phyloP scores from a whole-genome alignment of 2,113 vertebrate genomes.

The Phrynosoma platyrhinos region DNA sequence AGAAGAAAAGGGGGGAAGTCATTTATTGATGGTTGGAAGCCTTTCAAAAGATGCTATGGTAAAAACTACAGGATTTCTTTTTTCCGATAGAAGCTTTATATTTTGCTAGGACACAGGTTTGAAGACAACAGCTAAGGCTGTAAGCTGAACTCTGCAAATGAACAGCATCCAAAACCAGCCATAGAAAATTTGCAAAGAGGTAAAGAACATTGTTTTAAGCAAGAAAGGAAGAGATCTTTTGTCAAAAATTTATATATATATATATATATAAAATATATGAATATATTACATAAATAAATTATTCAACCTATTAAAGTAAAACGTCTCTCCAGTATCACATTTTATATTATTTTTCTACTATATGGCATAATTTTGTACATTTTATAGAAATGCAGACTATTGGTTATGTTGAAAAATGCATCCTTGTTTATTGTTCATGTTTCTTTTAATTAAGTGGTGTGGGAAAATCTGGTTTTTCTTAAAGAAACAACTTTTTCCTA shows the following conservation, averaged over 20 bases:
- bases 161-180: slow-evolving; percentile 22
- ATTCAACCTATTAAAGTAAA: slow-evolving; percentile 61
- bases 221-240: slow-evolving; percentile 53
- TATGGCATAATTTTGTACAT: slow-evolving; percentile 60
- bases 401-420: slow-evolving; percentile 45
- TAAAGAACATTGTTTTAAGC: slow-evolving; percentile 46
- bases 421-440: background rate
- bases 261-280: slow-evolving; percentile 59
- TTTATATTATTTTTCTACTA: slow-evolving; percentile 46
- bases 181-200: slow-evolving; percentile 17
- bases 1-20: slow-evolving; percentile 42
- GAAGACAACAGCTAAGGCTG: slow-evolving; percentile 41
- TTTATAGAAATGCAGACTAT: slow-evolving; percentile 68
- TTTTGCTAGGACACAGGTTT: slow-evolving; percentile 26
- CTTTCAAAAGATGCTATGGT: slow-evolving; percentile 26
- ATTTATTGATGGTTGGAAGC: slow-evolving; percentile 12
- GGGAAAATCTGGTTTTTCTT: slow-evolving; percentile 13
- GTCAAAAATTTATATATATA: slow-evolving; percentile 57
- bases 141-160: slow-evolving; percentile 23
- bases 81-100: slow-evolving; percentile 1
- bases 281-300: slow-evolving; percentile 74
- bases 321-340: slow-evolving; percentile 51
- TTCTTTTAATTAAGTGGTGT: slow-evolving; percentile 26
- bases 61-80: background rate
- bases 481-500: slow-evolving; percentile 30